Conservation (phyloP, 1,140 invertebrate genomes). For the Hyphantria cunea region DNA sequence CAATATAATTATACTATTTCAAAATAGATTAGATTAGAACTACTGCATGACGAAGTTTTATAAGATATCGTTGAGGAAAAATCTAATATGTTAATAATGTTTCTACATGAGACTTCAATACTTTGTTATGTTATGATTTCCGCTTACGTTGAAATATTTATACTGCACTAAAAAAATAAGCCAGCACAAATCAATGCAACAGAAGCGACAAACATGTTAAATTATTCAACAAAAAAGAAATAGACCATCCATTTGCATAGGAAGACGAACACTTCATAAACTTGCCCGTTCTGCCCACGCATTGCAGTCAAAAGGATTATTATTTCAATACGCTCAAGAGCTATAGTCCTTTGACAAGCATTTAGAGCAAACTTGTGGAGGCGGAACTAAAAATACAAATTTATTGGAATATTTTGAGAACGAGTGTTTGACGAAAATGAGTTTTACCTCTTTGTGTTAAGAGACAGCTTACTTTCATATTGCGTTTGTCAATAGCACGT, state of each 20-base stretch:
- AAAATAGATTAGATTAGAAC: no score
- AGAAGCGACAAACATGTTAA: conserved; percentile 26
- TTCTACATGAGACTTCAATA: no score
- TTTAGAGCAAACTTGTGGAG: conserved; percentile 17
- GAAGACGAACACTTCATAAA: conserved; percentile 31
- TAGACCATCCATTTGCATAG: conserved; percentile 22
- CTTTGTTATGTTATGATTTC: no score
- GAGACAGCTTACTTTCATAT: background rate
- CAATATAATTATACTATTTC: no score
- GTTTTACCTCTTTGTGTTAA: conserved; percentile 11
- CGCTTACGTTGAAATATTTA: background rate
- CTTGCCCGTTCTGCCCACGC: conserved; percentile 21
- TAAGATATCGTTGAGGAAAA: no score
- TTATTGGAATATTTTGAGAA: conserved; percentile 6
- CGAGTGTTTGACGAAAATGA: background rate
- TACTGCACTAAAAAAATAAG: background rate
- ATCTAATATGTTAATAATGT: no score
- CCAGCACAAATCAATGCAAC: conserved; percentile 20
- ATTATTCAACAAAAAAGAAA: conserved; percentile 28
- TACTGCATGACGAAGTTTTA: no score
- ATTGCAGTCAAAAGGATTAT: conserved; percentile 12
- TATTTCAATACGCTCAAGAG: conserved; percentile 18
- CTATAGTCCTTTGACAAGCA: conserved; percentile 22
- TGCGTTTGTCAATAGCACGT: no score
- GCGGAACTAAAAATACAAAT: conserved; percentile 25